Base-by-base conservation (phyloP, 53 echinoderm and acorn worm species). In the Echinometra lucunter region DNA sequence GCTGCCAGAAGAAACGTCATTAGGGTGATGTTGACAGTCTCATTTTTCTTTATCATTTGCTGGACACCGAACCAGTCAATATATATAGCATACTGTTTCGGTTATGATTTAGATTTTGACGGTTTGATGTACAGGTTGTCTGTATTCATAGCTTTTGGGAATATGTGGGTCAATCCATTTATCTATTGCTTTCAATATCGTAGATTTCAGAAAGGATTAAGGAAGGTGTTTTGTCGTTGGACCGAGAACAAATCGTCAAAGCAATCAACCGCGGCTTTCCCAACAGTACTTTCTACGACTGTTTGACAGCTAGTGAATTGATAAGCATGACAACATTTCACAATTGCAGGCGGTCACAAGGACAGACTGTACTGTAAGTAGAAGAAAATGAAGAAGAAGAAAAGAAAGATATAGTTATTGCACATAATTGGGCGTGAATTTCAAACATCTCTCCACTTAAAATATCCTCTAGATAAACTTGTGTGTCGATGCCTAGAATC, bases 101-200 rank as follows among this genome's bases (percentile, higher is more conserved):
- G 74, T 10, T 37, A 11, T 28, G 3, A 56, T 4, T 23, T 75
- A 6, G 57, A 92, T 80, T 92, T 92, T 28, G 37, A 44, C 25
- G 93, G 78, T 19, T 66, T 69, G 37, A 27, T 40, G 3, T 92
- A 92, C 38, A 75, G 27, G 13, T 25, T 92, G 30, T 78, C 78
- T 13, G 78, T 92, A 2, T 80, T 92, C 37, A 44, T 92, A n/a
- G 75, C 53, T 37, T 92, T 92, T 23, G 93, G 93, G 3, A 92
- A 92, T 32, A 92, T 92, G 80, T 92, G 93, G 74, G 45, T 92
- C 18, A 92, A 92, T 21, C 93, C 93, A 13, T 92, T 92, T 78
- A 92, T 92, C 16, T 80, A 92, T 47, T 72, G 80, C 37, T 92
- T 92, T 78, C 93, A 92, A 56, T 92, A 92, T 74, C 74, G 80